Conservation (phyloP, 2,113 vertebrate genomes). For the Oreochromis aureus region DNA sequence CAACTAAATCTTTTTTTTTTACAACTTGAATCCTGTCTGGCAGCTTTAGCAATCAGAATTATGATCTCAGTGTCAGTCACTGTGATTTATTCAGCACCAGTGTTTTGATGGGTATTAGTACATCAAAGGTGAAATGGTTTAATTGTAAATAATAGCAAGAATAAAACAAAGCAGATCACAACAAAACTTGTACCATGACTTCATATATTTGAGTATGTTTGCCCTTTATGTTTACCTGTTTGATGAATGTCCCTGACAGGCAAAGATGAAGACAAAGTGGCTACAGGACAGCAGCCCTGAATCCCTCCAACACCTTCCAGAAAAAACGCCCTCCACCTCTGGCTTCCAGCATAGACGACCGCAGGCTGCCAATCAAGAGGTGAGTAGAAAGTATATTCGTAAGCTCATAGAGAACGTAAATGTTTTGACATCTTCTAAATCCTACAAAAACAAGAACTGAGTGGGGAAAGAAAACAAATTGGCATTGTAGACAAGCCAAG, state of each 20-base stretch:
- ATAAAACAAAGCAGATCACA: background rate
- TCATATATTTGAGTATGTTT: background rate
- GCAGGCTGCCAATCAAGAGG: background rate
- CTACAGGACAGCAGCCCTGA: background rate
- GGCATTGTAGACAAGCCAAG: background rate
- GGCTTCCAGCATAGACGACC: background rate
- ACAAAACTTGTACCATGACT: background rate
- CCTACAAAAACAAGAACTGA: background rate
- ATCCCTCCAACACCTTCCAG: background rate
- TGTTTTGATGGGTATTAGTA: background rate
- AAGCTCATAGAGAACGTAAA: background rate
- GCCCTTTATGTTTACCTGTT: background rate
- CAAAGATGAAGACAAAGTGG: background rate
- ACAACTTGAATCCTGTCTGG: background rate
- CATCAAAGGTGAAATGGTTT: background rate
- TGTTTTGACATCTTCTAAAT: background rate
- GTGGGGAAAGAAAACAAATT: background rate
- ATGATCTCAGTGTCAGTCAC: background rate
- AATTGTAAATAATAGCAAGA: background rate
- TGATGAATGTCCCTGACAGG: background rate
- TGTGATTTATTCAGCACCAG: background rate
- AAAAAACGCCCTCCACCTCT: background rate
- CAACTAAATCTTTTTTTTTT: background rate
- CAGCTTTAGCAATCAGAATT: background rate
- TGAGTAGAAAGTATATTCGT: background rate